A percentile compares a stretch with the other conserved stretches of the same genome.
phyloP scores from a whole-genome alignment of 1,140 invertebrate genomes.

The Holotrichia oblita region DNA sequence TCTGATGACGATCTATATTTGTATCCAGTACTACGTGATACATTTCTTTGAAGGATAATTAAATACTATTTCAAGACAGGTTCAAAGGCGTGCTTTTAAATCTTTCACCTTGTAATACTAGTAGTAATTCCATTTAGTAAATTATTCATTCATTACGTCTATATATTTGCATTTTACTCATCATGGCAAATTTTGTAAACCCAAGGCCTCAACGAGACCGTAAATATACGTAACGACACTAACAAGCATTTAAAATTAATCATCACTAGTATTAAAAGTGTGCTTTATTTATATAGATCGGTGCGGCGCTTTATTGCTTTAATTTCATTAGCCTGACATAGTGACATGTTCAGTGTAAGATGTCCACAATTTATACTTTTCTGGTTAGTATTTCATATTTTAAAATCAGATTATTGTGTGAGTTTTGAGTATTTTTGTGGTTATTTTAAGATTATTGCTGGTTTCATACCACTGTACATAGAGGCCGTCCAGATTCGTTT shows the following conservation, averaged over 20 bases:
- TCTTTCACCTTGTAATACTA: background rate
- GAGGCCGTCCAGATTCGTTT: background rate
- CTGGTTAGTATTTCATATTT: background rate
- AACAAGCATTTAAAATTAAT: background rate
- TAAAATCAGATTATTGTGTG: background rate
- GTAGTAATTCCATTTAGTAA: background rate
- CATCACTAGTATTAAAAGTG: background rate
- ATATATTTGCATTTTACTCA: constrained; percentile 1
- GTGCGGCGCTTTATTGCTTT: background rate
- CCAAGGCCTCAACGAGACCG: constrained; percentile 5
- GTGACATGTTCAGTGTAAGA: background rate
- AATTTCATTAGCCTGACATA: background rate
- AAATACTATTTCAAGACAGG: too few relatives aligned
- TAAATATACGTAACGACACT: background rate
- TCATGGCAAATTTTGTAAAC: background rate
- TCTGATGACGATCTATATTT: too few relatives aligned
- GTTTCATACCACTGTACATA: background rate
- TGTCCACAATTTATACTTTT: background rate
- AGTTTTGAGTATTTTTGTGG: background rate
- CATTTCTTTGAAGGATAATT: too few relatives aligned
- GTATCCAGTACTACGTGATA: too few relatives aligned
- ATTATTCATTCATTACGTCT: constrained; percentile 13
- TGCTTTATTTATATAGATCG: background rate
- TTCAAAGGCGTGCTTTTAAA: too few relatives aligned
- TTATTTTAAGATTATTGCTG: background rate